Evolutionary conservation across 2,888 invertebrate species (phyloP), one percentile per base, ranked within the genome.

Genomic region (Agonopterix subpropinquella): DNA sequence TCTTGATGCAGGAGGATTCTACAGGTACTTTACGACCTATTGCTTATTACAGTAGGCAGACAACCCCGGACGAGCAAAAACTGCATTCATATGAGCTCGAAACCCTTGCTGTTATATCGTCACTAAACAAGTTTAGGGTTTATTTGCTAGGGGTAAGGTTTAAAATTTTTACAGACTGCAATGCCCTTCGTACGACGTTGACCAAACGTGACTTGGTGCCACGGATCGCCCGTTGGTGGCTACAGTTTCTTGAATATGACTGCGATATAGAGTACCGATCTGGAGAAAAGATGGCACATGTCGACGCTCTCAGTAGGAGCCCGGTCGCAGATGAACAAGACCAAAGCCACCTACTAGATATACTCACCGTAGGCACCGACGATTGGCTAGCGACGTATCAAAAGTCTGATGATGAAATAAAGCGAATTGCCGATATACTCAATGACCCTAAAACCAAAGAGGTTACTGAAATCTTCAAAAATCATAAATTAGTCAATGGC

Each of bases 51-150:
- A 57, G 51, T 42, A 45, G 53, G 1, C 43, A 51, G 18, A 57
- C 55, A 41, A 47, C 58, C 1, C 47, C 50, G 0, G 58, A 59
- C 5, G 59, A 61, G 44, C 48, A 51, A 43, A 45, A 55, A 8
- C 55, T 54, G 2, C 54, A 53, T 13, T 50, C 57, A 0, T 60
- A 52, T 47, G 60, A 63, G 18, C 41, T 63, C 2, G 59, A 63
- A 42, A 56, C 59, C 1, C 41, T 58, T 8, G 56, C 56, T 0
- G 45, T 56, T 0, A 37, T 59, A 11, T 11, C 47, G 2, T 54
- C 56, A 4, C 43, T 61, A 10, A 41, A 49, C n/a, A 51, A 49
- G 37, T 61, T 61, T 43, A 42, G 58, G 7, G 56, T 57, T 0
- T 58, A 55, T 47, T 13, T 59, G 1, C 11, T 59, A 36, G 57